phyloP scores from a whole-genome alignment of 2,888 invertebrate genomes.

The Cephus pygmeus region DNA sequence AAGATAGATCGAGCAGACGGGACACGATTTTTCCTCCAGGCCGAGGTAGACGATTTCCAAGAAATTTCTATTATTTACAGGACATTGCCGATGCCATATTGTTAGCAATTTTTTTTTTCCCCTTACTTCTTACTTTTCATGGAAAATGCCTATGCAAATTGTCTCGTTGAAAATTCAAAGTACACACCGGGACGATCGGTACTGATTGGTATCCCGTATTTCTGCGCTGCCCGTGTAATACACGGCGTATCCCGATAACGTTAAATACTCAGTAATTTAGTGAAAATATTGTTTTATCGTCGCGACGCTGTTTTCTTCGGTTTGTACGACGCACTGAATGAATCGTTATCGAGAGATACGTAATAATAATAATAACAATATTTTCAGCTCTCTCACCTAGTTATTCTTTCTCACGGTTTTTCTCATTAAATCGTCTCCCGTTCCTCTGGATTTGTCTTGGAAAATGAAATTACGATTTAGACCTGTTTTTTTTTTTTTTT shows the following conservation, averaged over 20 bases:
- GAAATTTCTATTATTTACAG: neutral
- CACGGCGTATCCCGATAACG: neutral
- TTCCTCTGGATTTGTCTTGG: neutral
- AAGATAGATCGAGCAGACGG: neutral
- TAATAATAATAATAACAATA: neutral
- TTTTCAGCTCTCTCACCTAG: neutral
- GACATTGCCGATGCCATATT: neutral
- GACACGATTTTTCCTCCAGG: neutral
- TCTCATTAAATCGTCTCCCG: neutral
- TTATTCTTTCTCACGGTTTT: neutral
- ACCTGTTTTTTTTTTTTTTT: neutral
- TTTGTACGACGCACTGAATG: neutral
- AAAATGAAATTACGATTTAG: neutral
- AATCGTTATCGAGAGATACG: neutral
- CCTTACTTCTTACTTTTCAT: neutral
- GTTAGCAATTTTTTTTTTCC: neutral
- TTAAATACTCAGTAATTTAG: neutral
- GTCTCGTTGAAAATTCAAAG: neutral
- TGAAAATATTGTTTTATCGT: neutral
- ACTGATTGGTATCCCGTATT: neutral
- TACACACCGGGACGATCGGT: neutral
- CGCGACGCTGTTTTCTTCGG: neutral
- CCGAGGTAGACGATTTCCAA: neutral
- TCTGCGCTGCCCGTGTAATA: too few relatives aligned
- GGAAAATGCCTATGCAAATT: neutral